phyloP scores from a whole-genome alignment of 2,113 vertebrate species.

The Lathamus discolor region DNA sequence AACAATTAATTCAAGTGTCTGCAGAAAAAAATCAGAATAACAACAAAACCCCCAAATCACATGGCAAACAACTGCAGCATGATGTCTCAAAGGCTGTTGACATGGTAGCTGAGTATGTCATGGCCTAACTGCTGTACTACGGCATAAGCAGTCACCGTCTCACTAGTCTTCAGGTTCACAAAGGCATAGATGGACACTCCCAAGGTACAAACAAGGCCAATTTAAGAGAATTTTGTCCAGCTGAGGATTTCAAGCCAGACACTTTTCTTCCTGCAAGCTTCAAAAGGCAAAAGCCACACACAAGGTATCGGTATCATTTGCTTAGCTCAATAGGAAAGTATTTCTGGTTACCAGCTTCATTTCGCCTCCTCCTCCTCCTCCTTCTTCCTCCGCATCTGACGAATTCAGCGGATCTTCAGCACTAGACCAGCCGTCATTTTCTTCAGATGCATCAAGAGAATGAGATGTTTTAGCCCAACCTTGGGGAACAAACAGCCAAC shows the following conservation, averaged over 20 bases:
- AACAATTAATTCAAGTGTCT: background rate
- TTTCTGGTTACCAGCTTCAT: constrained; percentile 85
- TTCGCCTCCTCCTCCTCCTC: constrained; percentile 30
- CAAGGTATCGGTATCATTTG: background rate
- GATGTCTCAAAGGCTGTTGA: background rate
- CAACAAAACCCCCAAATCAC: background rate
- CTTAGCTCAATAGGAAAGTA: background rate
- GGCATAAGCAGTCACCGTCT: rapidly evolving
- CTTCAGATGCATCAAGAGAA: constrained; percentile 88
- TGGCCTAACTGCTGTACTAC: rapidly evolving
- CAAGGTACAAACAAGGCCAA: background rate
- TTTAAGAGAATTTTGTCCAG: background rate
- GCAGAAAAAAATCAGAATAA: background rate
- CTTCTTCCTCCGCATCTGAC: constrained; percentile 90
- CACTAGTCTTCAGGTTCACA: background rate
- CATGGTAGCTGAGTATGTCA: rapidly evolving
- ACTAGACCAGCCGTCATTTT: constrained; percentile 92
- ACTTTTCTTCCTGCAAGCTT: background rate
- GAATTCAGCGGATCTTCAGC: constrained; percentile 91
- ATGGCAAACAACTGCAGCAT: rapidly evolving
- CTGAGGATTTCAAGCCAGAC: background rate
- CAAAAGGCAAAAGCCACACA: background rate
- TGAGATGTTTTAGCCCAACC: constrained; percentile 89
- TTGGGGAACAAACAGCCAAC: constrained; percentile 23
- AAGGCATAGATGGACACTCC: background rate